phyloP scores from a whole-genome alignment of 2,888 invertebrate species.

The Meganola albula region DNA sequence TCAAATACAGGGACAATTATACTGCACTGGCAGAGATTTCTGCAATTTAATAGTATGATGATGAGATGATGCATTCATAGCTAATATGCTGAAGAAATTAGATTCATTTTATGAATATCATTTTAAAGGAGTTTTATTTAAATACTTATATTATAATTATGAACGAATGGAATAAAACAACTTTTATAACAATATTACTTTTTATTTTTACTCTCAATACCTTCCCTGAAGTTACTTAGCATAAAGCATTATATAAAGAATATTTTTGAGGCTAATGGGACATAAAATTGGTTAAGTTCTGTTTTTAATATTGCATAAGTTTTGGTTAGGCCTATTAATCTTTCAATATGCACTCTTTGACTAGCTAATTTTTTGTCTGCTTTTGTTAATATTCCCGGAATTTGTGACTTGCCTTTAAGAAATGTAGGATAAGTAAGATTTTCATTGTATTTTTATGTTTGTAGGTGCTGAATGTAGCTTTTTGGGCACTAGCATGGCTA shows the following conservation, averaged over 20 bases:
- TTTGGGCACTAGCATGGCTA: neutral
- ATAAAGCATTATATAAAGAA: conserved; percentile 18
- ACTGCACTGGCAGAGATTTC: conserved; percentile 12
- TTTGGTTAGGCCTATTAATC: conserved; percentile 1
- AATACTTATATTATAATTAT: conserved; percentile 2
- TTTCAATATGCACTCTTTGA: conserved; percentile 2
- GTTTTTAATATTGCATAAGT: conserved; percentile 2
- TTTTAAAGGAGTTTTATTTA: conserved; percentile 5
- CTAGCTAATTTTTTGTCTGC: conserved; percentile 2
- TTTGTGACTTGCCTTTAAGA: neutral
- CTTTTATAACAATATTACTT: neutral
- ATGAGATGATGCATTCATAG: conserved; percentile 10
- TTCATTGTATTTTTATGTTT: conserved; percentile 1
- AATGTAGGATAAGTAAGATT: neutral
- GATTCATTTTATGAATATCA: conserved; percentile 9
- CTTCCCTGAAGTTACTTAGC: conserved; percentile 19
- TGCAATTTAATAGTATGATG: conserved; percentile 20
- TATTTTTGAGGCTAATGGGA: conserved; percentile 15
- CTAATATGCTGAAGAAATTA: conserved; percentile 1
- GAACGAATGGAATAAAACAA: conserved; percentile 1
- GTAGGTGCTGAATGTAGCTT: neutral
- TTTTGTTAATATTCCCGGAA: neutral
- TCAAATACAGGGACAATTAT: conserved; percentile 15
- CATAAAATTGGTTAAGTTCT: no score
- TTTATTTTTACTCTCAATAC: conserved; percentile 9